A percentile compares a stretch with the other conserved stretches of the same genome.
phyloP scores from a whole-genome alignment of 2,113 vertebrate species.

The Corvus hawaiiensis region DNA sequence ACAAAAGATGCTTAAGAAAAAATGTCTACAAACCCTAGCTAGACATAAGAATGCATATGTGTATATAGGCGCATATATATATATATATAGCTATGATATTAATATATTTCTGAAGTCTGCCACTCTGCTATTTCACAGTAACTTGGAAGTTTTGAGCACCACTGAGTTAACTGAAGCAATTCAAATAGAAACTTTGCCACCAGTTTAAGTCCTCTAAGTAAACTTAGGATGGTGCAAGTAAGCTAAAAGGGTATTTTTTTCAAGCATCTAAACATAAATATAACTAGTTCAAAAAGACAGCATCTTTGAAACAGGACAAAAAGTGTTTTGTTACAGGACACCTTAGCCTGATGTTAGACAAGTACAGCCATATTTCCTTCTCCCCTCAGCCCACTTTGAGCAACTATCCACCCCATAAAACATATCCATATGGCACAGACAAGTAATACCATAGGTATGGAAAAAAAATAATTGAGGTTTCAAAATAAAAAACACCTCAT shows the following conservation, averaged over 20 bases:
- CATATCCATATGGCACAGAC: fast-evolving
- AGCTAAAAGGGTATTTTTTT: background rate
- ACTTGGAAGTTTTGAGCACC: background rate
- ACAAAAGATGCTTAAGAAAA: background rate
- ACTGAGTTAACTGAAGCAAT: background rate
- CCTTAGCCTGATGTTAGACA: background rate
- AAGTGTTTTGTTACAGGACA: background rate
- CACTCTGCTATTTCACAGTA: background rate
- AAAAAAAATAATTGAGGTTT: background rate
- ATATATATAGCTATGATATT: background rate
- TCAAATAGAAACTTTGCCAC: background rate
- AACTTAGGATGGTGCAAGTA: background rate
- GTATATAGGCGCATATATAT: no score
- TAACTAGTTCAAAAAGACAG: background rate
- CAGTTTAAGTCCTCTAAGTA: background rate
- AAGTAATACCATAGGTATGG: background rate
- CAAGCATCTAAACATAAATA: background rate
- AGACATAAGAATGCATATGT: background rate
- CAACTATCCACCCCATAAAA: background rate
- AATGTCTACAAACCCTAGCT: background rate
- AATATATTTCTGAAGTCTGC: background rate
- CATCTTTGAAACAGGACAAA: background rate
- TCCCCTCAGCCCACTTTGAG: background rate
- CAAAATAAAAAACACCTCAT: background rate
- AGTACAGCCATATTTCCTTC: background rate